phyloP scores from a whole-genome alignment of 2,888 invertebrate species.

The Eupithecia dodoneata region DNA sequence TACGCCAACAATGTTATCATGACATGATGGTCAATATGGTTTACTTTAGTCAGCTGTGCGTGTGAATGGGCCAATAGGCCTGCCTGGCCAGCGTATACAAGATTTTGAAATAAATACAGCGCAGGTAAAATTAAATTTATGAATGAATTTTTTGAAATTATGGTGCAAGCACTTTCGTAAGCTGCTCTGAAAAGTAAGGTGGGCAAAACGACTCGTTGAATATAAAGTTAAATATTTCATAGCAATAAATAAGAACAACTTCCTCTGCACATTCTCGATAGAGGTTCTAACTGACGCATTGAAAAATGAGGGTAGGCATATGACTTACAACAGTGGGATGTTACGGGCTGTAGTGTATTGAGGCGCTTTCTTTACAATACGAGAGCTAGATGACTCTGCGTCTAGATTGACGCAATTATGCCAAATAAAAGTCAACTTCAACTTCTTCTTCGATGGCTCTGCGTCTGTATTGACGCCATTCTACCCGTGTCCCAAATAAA shows the following conservation, averaged over 20 bases:
- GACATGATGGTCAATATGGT: conserved; percentile 1
- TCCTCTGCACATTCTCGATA: background rate
- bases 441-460: no score
- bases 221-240: background rate
- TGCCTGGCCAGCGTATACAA: background rate
- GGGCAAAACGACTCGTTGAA: background rate
- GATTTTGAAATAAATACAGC: background rate
- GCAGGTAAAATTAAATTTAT: conserved; percentile 32
- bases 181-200: conserved; percentile 21
- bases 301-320: background rate
- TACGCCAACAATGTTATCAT: background rate
- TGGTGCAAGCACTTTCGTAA: conserved; percentile 49
- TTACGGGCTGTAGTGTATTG: no score
- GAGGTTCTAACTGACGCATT: background rate
- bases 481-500: no score
- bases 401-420: no score
- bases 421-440: no score
- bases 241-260: background rate
- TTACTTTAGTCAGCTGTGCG: background rate
- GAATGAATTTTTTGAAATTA: conserved; percentile 12
- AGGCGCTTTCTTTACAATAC: background rate
- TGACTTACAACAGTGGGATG: background rate
- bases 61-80: background rate
- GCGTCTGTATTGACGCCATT: no score
- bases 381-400: background rate